Percentiles rank a stretch among this genome's conserved stretches.
phyloP scores from a whole-genome alignment of 2,113 vertebrate genomes.

The Gavialis gangeticus region DNA sequence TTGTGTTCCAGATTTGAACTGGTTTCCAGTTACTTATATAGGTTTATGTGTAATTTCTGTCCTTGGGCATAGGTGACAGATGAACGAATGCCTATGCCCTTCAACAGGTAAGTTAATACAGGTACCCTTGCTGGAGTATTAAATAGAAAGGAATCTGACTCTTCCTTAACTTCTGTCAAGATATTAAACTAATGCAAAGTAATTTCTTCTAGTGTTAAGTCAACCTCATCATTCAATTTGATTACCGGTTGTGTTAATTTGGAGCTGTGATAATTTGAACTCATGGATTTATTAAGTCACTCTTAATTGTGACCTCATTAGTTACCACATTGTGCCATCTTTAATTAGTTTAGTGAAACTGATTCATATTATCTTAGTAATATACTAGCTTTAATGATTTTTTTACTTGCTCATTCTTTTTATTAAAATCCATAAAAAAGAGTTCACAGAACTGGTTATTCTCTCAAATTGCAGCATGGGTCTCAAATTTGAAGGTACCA shows the following conservation, averaged over 20 bases:
- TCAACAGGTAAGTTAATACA: neutral
- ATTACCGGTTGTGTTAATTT: neutral
- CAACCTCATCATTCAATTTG: constrained; percentile 9
- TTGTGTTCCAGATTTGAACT: no score
- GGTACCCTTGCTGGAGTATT: neutral
- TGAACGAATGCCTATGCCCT: neutral
- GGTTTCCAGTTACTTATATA: no score
- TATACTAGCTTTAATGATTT: neutral
- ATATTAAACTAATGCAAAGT: neutral
- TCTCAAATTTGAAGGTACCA: neutral
- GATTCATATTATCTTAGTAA: neutral
- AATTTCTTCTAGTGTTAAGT: neutral
- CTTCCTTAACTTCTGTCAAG: neutral
- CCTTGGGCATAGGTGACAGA: no score
- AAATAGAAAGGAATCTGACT: neutral
- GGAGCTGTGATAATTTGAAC: neutral
- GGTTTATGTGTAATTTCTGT: no score
- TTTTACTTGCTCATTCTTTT: neutral
- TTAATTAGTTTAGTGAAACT: constrained; percentile 14
- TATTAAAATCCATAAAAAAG: neutral
- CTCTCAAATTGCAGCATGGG: neutral
- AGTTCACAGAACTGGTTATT: neutral
- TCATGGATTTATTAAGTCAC: neutral
- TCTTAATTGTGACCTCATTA: neutral
- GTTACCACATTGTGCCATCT: neutral